Base-by-base conservation (phyloP, 2,113 vertebrate genomes). In the Labeo catla region DNA sequence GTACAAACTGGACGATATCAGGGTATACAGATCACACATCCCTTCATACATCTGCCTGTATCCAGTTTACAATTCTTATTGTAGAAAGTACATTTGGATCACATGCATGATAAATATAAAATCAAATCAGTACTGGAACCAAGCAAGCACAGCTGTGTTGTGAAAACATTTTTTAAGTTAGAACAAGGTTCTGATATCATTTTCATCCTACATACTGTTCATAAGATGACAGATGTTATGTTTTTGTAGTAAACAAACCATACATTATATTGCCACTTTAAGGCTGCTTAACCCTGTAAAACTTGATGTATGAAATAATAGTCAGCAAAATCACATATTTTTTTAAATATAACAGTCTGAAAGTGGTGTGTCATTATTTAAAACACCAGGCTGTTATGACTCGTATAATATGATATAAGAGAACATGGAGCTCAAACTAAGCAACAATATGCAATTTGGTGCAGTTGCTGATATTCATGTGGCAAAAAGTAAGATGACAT, bases 1-100 rank as follows among this genome's bases (percentile, higher is more conserved):
- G 6, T 96, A 93, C 87, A 87, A 90, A 47, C 83, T 95, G 70
- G 90, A 92, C 8, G 91, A 93, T 84, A 91, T 95, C 77, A 91
- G 89, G 93, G 94, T 95, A 86, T 5, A 72, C 66, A 23, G 50
- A 23, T 16, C n/a, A 63, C 12, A 45, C 2, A 23, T 23, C 50
- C 9, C 49, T 39, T 72, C 19, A 9, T 19, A 39, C 49, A 16
- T 66, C 8, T 47, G 21, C 43, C 39, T 0, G 23, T 23, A 10
- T 28, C 57, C 19, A 28, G 61, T 59, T 21, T 59, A 59, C 57
- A 59, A 19, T 21, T 59, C 57, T 8, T 59, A 21, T 21, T 59
- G 21, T 21, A 8, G 57, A 21, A 21, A 19, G 19, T 28, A 28
- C 28, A 59, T 59, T 6, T 59, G 57, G 16, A 7, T 19, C 19